Evolutionary conservation across 2,797 vertebrate genomes (phyloP).

Genomic region (Protosalanx chinensis): DNA sequence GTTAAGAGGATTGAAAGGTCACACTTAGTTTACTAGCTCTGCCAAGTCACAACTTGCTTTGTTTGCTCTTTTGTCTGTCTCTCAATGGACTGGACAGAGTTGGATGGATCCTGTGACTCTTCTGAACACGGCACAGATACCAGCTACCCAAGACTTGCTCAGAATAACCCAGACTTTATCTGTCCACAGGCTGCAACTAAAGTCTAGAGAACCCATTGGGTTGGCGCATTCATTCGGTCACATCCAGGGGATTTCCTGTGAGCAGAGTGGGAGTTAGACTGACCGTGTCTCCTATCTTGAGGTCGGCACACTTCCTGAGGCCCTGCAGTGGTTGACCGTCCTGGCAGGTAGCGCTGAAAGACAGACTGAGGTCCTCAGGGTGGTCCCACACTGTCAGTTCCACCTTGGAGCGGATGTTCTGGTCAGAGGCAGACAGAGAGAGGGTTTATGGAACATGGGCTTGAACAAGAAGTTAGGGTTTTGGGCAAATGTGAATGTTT

Average conservation of each 20-base stretch:
- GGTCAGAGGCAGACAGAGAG: conserved; percentile 10
- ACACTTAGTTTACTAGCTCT: conserved; percentile 1
- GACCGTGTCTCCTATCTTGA: conserved; percentile 96
- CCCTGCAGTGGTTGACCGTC: conserved; percentile 85
- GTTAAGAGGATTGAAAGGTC: conserved; percentile 35
- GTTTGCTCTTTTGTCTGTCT: not conserved
- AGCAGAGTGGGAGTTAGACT: conserved; percentile 54
- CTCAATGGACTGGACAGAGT: not conserved
- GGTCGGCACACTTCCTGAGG: conserved; percentile 87
- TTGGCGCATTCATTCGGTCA: not conserved
- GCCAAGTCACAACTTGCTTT: conserved; percentile 27
- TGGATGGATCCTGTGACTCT: not conserved
- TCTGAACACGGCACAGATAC: not conserved
- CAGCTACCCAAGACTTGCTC: not conserved
- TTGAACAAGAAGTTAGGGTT: not conserved
- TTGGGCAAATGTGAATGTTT: not conserved
- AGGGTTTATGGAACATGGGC: no score
- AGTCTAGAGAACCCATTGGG: not conserved
- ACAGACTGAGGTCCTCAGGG: conserved; percentile 88
- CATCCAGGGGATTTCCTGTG: not conserved
- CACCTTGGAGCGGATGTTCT: conserved; percentile 98
- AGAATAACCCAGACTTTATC: not conserved
- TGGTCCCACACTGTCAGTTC: conserved; percentile 93
- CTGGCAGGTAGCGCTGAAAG: conserved; percentile 93
- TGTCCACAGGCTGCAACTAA: conserved; percentile 4